Percentiles rank a stretch among this genome's conserved stretches.
Evolutionary conservation across 2,113 vertebrate species (phyloP).

Genomic region (Diphyllodes magnificus): DNA sequence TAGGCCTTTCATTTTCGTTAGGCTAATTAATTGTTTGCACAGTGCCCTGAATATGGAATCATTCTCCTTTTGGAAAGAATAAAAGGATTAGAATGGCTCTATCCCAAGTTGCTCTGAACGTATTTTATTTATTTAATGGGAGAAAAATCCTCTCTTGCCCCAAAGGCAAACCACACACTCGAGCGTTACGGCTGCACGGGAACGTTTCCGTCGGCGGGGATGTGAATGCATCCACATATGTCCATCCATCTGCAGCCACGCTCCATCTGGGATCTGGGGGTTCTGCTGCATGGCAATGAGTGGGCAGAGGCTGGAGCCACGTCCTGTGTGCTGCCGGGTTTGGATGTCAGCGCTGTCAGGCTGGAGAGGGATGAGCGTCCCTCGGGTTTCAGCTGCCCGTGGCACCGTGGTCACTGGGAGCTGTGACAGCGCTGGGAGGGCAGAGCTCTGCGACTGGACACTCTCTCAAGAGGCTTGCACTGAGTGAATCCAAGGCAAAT

Average conservation of each 20-base stretch:
- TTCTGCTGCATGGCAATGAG: neutral
- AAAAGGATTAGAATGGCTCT: slow-evolving; percentile 29
- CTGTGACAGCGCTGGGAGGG: rapidly evolving
- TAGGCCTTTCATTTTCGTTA: slow-evolving; percentile 51
- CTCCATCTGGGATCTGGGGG: neutral
- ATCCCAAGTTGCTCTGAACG: slow-evolving; percentile 23
- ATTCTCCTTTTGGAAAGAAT: slow-evolving; percentile 32
- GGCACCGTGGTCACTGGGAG: rapidly evolving
- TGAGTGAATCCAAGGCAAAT: neutral
- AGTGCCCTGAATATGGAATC: slow-evolving; percentile 22
- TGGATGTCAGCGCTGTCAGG: neutral
- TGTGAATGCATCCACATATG: slow-evolving; percentile 24
- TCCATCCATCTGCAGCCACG: slow-evolving; percentile 59
- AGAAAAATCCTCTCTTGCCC: slow-evolving; percentile 20
- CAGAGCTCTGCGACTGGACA: rapidly evolving
- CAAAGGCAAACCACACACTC: neutral
- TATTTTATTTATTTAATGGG: slow-evolving; percentile 50
- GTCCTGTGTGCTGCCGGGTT: neutral
- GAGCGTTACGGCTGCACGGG: slow-evolving; percentile 5
- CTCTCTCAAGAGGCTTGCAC: neutral
- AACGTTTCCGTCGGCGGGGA: neutral
- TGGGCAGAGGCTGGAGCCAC: neutral
- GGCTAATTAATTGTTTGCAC: slow-evolving; percentile 64
- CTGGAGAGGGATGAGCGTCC: neutral
- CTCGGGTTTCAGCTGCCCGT: neutral